Conservation (phyloP, 2,888 invertebrate genomes). For the Clistopyga incitator region DNA sequence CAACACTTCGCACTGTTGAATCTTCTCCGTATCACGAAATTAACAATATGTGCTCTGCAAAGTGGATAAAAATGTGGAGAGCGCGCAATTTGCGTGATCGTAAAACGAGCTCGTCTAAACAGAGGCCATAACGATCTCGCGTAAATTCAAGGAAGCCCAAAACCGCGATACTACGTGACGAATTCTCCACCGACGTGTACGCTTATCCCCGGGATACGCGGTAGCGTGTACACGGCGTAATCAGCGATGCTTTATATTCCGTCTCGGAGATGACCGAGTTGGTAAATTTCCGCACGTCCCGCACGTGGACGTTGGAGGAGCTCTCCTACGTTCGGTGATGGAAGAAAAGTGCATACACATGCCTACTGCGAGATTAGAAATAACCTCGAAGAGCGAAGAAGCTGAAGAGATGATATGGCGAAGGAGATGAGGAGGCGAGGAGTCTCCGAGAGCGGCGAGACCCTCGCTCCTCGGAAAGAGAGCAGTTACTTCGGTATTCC, state of each 20-base stretch:
- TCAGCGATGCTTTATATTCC: slow-evolving; percentile 31
- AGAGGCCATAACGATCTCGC: slow-evolving; percentile 8
- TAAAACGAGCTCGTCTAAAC: slow-evolving; percentile 19
- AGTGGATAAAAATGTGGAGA: background rate
- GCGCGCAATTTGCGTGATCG: slow-evolving; percentile 1
- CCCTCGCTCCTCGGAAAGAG: slow-evolving; percentile 15
- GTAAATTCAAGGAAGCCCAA: slow-evolving; percentile 47
- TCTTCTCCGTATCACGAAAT: background rate
- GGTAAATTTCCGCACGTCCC: slow-evolving; percentile 33
- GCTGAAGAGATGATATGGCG: slow-evolving; percentile 29
- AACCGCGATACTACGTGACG: slow-evolving; percentile 60
- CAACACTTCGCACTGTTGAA: too few species aligned
- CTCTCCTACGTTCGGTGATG: slow-evolving; percentile 8
- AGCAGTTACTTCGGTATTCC: slow-evolving; percentile 72
- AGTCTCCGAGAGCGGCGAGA: slow-evolving; percentile 17
- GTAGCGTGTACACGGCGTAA: slow-evolving; percentile 2
- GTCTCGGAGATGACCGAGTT: slow-evolving; percentile 1
- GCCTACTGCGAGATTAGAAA: slow-evolving; percentile 37
- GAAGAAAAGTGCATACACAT: background rate
- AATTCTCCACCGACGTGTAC: slow-evolving; percentile 28
- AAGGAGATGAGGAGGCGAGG: slow-evolving; percentile 36
- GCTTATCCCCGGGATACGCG: slow-evolving; percentile 11
- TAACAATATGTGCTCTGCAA: background rate
- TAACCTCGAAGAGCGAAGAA: slow-evolving; percentile 6
- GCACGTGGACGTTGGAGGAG: slow-evolving; percentile 38